phyloP scores from a whole-genome alignment of 2,113 vertebrate species.

The Petrocephalus zakoni region DNA sequence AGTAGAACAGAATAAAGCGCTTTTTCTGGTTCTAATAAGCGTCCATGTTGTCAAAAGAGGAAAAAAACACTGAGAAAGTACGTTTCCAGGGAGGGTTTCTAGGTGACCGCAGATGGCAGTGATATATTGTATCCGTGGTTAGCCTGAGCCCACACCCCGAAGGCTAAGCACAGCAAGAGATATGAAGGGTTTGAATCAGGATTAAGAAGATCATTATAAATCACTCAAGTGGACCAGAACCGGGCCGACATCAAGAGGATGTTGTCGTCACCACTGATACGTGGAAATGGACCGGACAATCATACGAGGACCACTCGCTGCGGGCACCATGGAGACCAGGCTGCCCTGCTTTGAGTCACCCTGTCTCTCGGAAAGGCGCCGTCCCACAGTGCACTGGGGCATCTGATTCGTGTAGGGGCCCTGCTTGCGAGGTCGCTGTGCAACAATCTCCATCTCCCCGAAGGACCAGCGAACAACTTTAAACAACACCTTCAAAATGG shows the following conservation, averaged over 20 bases:
- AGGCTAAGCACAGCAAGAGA: not conserved
- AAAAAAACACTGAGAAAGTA: not conserved
- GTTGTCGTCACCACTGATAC: not conserved
- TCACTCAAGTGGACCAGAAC: not conserved
- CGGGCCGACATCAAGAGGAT: not conserved
- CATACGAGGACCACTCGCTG: not conserved
- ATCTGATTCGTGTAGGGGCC: not conserved
- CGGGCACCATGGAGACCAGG: not conserved
- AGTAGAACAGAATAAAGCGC: not conserved
- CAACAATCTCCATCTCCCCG: not conserved
- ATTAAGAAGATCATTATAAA: conserved; percentile 10
- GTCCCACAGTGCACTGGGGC: not conserved
- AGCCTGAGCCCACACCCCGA: not conserved
- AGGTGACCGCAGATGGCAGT: not conserved
- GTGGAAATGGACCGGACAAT: not conserved
- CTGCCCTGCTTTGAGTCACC: not conserved
- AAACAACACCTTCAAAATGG: not conserved
- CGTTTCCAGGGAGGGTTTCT: not conserved
- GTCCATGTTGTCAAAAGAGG: not conserved
- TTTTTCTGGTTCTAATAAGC: not conserved
- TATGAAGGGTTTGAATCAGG: not conserved
- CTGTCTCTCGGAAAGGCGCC: not conserved
- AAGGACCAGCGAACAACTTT: not conserved
- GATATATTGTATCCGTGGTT: not conserved
- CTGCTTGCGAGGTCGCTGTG: not conserved